Percentiles rank a stretch among this genome's conserved stretches.
phyloP scores from a whole-genome alignment of 2,113 vertebrate species.

The Syngnathus floridae region DNA sequence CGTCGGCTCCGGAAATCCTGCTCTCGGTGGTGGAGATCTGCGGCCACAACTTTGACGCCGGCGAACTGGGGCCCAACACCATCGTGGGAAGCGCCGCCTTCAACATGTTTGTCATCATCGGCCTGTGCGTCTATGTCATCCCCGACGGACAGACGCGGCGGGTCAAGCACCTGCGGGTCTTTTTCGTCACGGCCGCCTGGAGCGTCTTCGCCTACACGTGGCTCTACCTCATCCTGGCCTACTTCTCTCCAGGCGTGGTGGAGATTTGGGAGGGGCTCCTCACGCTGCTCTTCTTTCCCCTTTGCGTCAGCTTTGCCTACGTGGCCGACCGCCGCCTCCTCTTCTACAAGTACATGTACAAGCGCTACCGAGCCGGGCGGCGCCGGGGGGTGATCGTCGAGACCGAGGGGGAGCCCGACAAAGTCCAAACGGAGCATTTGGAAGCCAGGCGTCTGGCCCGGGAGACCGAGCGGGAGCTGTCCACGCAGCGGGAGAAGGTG shows the following conservation, averaged over 20 bases:
- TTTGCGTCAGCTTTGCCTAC: constrained; percentile 91
- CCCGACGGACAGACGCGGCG: constrained; percentile 87
- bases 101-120: constrained; percentile 99
- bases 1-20: constrained; percentile 92
- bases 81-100: constrained; percentile 97
- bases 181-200: constrained; percentile 94
- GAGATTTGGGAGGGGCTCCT: constrained; percentile 96
- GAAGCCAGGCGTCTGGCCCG: constrained; percentile 59
- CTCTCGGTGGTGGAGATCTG: constrained; percentile 95
- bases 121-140: constrained; percentile 89
- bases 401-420: constrained; percentile 86
- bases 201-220: constrained; percentile 96
- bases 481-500: constrained; percentile 84
- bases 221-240: constrained; percentile 93
- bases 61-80: constrained; percentile 93
- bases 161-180: constrained; percentile 92
- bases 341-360: constrained; percentile 93
- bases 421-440: constrained; percentile 73
- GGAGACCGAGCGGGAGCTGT: constrained; percentile 87
- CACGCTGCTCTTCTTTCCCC: constrained; percentile 92
- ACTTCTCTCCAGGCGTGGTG: constrained; percentile 86
- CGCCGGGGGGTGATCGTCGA: constrained; percentile 91
- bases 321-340: constrained; percentile 91
- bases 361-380: constrained; percentile 87
- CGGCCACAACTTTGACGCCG: constrained; percentile 85